Evolutionary conservation across 2,888 invertebrate genomes (phyloP).

Genomic region (Drosophila diplacantha): DNA sequence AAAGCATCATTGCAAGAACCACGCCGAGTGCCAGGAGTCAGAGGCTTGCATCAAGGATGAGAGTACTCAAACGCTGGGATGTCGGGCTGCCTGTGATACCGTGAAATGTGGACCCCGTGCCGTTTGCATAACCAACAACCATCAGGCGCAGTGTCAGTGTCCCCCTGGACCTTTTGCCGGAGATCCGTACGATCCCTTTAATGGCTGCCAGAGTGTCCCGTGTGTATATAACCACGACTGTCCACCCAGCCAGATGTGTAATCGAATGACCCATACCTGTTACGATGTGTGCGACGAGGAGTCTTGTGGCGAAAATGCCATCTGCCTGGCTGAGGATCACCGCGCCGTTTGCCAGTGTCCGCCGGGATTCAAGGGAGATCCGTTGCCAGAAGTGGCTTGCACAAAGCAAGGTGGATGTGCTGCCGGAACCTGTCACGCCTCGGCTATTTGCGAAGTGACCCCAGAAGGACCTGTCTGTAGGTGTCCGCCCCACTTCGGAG

Average conservation of each 20-base stretch:
- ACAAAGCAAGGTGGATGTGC: slow-evolving; percentile 83
- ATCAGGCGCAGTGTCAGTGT: slow-evolving; percentile 92
- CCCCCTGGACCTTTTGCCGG: slow-evolving; percentile 92
- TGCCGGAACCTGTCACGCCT: slow-evolving; percentile 88
- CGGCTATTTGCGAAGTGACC: slow-evolving; percentile 87
- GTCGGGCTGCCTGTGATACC: slow-evolving; percentile 87
- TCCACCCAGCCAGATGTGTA: slow-evolving; percentile 87
- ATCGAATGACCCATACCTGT: slow-evolving; percentile 89
- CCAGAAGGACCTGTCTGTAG: slow-evolving; percentile 85
- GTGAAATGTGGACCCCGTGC: slow-evolving; percentile 90
- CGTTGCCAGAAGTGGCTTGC: slow-evolving; percentile 90
- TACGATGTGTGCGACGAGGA: slow-evolving; percentile 88
- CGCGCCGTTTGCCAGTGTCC: slow-evolving; percentile 91
- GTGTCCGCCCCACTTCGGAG: slow-evolving; percentile 87
- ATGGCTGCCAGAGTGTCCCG: slow-evolving; percentile 88
- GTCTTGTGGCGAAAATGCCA: slow-evolving; percentile 91
- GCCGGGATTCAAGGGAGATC: slow-evolving; percentile 88
- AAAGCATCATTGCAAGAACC: slow-evolving; percentile 87
- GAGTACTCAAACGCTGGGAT: slow-evolving; percentile 81
- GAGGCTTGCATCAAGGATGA: slow-evolving; percentile 85
- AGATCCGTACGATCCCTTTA: slow-evolving; percentile 86
- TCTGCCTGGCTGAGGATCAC: slow-evolving; percentile 92
- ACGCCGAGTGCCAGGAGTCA: slow-evolving; percentile 90
- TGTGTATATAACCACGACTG: slow-evolving; percentile 93
- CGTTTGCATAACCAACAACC: slow-evolving; percentile 92